Percentiles rank a stretch among this genome's conserved stretches.
These are phyloP conservation scores for Cromileptes altivelis DNA, from an alignment of 2,113 vertebrate species.

Conservation along the genomic window DNA sequence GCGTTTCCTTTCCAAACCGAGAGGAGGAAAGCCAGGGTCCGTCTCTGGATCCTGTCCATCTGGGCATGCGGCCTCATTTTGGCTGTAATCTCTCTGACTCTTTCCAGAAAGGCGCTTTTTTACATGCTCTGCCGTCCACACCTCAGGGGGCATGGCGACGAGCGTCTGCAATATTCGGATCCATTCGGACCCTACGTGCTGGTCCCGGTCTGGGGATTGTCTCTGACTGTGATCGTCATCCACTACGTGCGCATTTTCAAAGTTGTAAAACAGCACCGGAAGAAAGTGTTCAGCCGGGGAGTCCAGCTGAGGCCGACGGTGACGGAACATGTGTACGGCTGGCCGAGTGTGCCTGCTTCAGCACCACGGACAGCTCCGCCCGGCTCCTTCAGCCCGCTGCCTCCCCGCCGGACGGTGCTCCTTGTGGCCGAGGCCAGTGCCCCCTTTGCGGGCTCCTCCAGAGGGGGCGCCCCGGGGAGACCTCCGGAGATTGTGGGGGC, in stretches of 20 bases:
- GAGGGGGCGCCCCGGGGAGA: background rate
- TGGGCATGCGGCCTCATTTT: conserved; percentile 64
- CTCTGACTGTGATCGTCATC: conserved; percentile 66
- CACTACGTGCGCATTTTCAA: conserved; percentile 75
- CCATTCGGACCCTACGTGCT: conserved; percentile 73
- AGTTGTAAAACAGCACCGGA: conserved; percentile 70
- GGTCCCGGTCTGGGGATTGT: conserved; percentile 71
- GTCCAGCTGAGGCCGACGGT: conserved; percentile 59
- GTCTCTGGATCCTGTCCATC: conserved; percentile 67
- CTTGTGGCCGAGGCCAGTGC: conserved; percentile 39
- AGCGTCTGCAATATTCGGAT: background rate
- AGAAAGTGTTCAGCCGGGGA: conserved; percentile 68
- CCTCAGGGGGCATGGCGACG: background rate
- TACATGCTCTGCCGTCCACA: conserved; percentile 66
- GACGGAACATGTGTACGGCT: conserved; percentile 32
- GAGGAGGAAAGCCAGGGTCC: conserved; percentile 54
- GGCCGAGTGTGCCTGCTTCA: conserved; percentile 15
- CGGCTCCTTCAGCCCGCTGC: background rate
- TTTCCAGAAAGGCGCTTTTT: conserved; percentile 54
- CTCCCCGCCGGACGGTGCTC: background rate
- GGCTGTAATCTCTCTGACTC: conserved; percentile 55
- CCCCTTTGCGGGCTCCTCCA: background rate
- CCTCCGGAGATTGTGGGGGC: conserved; percentile 72
- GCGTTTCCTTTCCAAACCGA: conserved; percentile 71
- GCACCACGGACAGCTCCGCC: conserved; percentile 7